Evolutionary conservation across 2,113 vertebrate genomes (phyloP).

Genomic region (Alethe diademata): DNA sequence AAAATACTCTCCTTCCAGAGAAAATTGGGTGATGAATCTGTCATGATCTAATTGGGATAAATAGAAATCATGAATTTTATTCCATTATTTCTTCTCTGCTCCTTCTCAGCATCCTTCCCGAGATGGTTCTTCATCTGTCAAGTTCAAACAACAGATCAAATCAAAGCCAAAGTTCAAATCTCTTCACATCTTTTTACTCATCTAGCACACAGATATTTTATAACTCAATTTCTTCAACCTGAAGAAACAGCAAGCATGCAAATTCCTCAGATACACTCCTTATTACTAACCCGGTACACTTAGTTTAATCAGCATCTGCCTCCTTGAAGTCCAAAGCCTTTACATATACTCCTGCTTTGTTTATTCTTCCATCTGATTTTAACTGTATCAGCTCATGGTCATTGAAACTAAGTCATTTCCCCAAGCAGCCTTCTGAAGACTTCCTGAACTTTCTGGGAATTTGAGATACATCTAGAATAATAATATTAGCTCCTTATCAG

Average conservation of each 20-base stretch:
- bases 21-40: neutral
- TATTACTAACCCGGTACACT: neutral
- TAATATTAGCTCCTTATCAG: neutral
- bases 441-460: neutral
- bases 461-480: neutral
- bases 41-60: neutral
- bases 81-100: neutral
- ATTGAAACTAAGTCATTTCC: neutral
- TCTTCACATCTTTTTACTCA: neutral
- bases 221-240: neutral
- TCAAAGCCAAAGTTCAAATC: neutral
- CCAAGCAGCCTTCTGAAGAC: neutral
- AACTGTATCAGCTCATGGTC: neutral
- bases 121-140: neutral
- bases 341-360: neutral
- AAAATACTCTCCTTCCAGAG: neutral
- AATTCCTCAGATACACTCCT: neutral
- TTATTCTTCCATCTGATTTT: neutral
- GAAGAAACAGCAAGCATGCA: neutral
- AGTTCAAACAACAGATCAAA: neutral
- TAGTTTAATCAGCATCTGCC: neutral
- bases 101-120: neutral
- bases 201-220: neutral
- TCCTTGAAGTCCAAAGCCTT: neutral
- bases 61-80: neutral